Evolutionary conservation across 64 coral and sea anemone genomes (phyloP), one percentile per base, ranked within the genome.

Genomic region (Actinia tenebrosa): DNA sequence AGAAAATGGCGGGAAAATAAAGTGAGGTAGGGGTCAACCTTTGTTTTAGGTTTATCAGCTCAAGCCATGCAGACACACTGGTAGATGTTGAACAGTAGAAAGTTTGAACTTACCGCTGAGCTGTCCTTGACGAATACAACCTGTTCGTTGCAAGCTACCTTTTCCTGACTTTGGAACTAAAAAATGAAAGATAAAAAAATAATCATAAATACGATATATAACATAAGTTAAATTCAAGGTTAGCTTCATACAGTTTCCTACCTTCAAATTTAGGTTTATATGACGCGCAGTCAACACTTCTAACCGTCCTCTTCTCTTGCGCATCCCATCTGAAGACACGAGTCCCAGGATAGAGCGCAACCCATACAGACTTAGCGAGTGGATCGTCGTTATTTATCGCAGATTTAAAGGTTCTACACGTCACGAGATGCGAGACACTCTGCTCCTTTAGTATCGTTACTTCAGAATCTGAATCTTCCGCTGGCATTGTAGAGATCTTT

Each of bases 291-390:
- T 99, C 93, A 6, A 95, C 91, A 87, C 97, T 99, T 13, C 88
- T 88, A 60, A 93, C 93, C 64, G 94, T 91, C 37, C 88, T 92
- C 58, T 95, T 99, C 86, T 90, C 90, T 71, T 80, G 88, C 11
- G 97, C 97, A 63, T 99, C 93, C 93, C 93, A 99, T 14, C 97
- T 91, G 88, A 90, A 99, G 16, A 99, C 97, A 42, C 94, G 88
- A 13, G 93, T 91, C 15, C 93, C 97, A 47, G 97, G 97, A 66
- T 93, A 99, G 64, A 99, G 89, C 25, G 93, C 93, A 25, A 99
- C 86, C 97, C 97, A 99, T 16, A 99, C 87, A 1, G 97, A 99
- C 64, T 53, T 90, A 23, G 91, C 85, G 6, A 93, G 71, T 0
- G 71, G 82, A 10, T 95, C 83, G 45, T 89, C 86, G 26, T 52